Base-by-base conservation (phyloP, 2,797 vertebrate genomes). In the Danio aesculapii region DNA sequence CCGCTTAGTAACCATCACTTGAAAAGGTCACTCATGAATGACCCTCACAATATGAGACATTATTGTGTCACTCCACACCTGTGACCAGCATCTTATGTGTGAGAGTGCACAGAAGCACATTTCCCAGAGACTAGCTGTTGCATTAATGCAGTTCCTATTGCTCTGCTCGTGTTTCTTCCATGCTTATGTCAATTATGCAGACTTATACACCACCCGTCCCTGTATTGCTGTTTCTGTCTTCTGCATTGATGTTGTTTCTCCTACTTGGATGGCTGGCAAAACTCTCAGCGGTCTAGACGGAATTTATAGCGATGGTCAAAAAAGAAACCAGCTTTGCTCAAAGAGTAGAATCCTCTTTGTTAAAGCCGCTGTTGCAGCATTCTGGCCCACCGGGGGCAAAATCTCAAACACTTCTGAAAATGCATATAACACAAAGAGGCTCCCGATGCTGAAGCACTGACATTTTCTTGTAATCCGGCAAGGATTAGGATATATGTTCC, bases 271-370 rank as follows among this genome's bases (percentile, higher is more conserved):
- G 14, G 41, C 30, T 39, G 16, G 21, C 6, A 50, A 59, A 50
- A 19, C 53, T 77, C 52, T 77, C 16, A 59, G 19, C 5, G 8
- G 43, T 17, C 53, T 41, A 14, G 19, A 5, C 16, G 50, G 53
- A 59, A 50, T 77, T 69, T 59, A 49, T 69, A 49, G 64, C 3
- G 3, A 47, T 59, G 44, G 64, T 59, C 64, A 59, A 69, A 78
- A 14, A 47, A 78, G 43, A 78, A 78, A 58, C 16, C 13, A 77
- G 63, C 43, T 77, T 68, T 49, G 19, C 75, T 77, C 63, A 67
- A 67, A 77, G 64, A 41, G 53, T 47, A 69, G 19, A 69, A 17
- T 78, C 55, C 44, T 59, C 64, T 78, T 78, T 77, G 63, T 77
- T 59, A 58, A 43, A 39, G 64, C 7, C 14, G 67, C 43, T 43